Percentiles rank a stretch among this genome's conserved stretches.
Evolutionary conservation across 1,140 invertebrate species (phyloP).

Genomic region (Plectrocnemia conspersa): DNA sequence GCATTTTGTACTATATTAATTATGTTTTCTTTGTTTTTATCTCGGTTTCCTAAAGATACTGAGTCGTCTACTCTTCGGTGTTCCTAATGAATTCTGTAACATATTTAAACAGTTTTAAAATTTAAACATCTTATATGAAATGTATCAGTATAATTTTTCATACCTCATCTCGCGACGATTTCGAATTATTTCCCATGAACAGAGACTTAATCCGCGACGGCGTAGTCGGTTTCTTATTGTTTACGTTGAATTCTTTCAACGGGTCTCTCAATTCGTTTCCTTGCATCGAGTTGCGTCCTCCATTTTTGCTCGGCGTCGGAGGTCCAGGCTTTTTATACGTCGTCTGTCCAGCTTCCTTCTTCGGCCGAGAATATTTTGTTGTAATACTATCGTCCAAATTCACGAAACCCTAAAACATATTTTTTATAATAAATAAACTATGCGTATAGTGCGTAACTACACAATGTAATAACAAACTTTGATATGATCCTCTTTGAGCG

Average conservation of each 20-base stretch:
- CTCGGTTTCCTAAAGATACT: constrained; percentile 33
- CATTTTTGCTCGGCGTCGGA: constrained; percentile 77
- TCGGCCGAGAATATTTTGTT: constrained; percentile 38
- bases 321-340: constrained; percentile 78
- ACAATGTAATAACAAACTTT: constrained; percentile 55
- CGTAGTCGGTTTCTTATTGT: constrained; percentile 36
- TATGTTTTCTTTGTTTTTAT: no score
- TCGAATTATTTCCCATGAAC: constrained; percentile 33
- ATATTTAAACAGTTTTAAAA: constrained; percentile 12
- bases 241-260: constrained; percentile 38
- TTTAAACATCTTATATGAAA: constrained; percentile 1
- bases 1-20: no score
- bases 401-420: constrained; percentile 2
- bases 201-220: constrained; percentile 32
- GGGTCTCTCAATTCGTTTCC: constrained; percentile 40
- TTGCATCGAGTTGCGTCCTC: constrained; percentile 59
- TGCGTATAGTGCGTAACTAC: constrained; percentile 13
- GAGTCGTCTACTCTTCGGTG: constrained; percentile 32
- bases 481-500: constrained; percentile 66
- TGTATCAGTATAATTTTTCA: constrained; percentile 3
- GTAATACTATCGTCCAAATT: constrained; percentile 25
- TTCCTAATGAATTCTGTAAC: constrained; percentile 33
- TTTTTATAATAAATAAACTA: constrained; percentile 1
- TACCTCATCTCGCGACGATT: constrained; percentile 27
- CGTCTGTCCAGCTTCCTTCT: constrained; percentile 57